These are phyloP conservation scores for Arrhopalites spinosus DNA, from an alignment of 2,888 invertebrate species.

Conservation along the genomic window DNA sequence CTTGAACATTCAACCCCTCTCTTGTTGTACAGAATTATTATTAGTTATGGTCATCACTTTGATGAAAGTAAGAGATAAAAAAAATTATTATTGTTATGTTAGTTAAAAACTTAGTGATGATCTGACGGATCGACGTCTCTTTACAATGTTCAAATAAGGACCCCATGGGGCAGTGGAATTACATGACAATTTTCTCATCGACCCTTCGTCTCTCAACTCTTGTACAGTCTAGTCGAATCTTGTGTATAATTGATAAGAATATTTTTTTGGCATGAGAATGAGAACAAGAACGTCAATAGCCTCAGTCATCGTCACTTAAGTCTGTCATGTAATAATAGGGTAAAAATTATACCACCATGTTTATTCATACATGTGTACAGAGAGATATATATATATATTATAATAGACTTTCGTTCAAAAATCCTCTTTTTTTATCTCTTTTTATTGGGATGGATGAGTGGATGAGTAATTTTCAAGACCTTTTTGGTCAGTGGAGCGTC, in stretches of 20 bases:
- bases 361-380: background rate
- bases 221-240: background rate
- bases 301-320: too few species aligned
- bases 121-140: background rate
- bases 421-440: background rate
- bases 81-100: too few species aligned
- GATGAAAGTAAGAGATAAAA: too few species aligned
- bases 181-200: conserved; percentile 7
- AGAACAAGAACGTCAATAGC: too few species aligned
- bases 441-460: conserved; percentile 1
- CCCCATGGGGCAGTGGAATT: conserved; percentile 20
- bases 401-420: background rate
- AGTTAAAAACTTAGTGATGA: too few species aligned
- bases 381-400: background rate
- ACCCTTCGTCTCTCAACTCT: background rate
- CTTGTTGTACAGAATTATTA: too few species aligned
- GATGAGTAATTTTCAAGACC: conserved; percentile 30
- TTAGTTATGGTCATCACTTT: too few species aligned
- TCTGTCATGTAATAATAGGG: too few species aligned
- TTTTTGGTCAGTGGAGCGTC: conserved; percentile 32
- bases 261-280: too few species aligned
- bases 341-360: too few species aligned
- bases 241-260: too few species aligned
- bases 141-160: conserved; percentile 2
- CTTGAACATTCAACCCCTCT: too few species aligned